phyloP scores from a whole-genome alignment of 2,888 invertebrate genomes.

The Meiosimyza platycephala region DNA sequence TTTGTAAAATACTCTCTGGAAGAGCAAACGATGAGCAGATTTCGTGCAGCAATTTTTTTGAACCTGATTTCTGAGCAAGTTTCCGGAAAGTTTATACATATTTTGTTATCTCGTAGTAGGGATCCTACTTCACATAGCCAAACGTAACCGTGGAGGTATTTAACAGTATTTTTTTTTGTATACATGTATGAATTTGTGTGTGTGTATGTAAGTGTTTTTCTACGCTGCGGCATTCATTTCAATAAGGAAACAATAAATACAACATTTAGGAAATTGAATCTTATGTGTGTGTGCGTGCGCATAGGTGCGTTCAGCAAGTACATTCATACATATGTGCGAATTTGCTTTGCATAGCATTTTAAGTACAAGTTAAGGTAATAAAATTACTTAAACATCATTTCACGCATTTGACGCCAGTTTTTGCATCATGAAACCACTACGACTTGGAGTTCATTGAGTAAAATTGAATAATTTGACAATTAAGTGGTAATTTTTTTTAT shows the following conservation, averaged over 20 bases:
- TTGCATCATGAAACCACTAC: too few relatives aligned
- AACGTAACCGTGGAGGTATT: not conserved
- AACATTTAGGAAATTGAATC: conserved; percentile 59
- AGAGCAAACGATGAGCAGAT: too few relatives aligned
- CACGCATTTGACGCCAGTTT: too few relatives aligned
- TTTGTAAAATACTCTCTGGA: too few relatives aligned
- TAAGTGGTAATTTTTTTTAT: too few relatives aligned
- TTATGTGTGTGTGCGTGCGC: conserved; percentile 41
- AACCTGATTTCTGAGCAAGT: too few relatives aligned
- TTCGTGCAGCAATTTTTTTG: too few relatives aligned
- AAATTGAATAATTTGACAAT: too few relatives aligned
- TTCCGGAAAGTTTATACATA: too few relatives aligned
- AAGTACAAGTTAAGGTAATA: not conserved
- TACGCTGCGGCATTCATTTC: conserved; percentile 47
- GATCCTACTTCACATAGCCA: too few relatives aligned
- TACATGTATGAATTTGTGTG: not conserved
- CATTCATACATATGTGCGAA: conserved; percentile 3
- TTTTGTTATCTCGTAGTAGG: too few relatives aligned
- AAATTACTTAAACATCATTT: not conserved
- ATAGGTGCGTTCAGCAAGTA: conserved; percentile 28
- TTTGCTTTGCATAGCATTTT: not conserved
- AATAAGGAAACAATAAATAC: conserved; percentile 62
- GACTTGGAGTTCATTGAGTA: too few relatives aligned
- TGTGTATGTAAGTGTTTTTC: not conserved
- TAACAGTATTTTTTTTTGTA: not conserved